Base-by-base conservation (phyloP, 2,888 invertebrate genomes). In the Gari tellinella region DNA sequence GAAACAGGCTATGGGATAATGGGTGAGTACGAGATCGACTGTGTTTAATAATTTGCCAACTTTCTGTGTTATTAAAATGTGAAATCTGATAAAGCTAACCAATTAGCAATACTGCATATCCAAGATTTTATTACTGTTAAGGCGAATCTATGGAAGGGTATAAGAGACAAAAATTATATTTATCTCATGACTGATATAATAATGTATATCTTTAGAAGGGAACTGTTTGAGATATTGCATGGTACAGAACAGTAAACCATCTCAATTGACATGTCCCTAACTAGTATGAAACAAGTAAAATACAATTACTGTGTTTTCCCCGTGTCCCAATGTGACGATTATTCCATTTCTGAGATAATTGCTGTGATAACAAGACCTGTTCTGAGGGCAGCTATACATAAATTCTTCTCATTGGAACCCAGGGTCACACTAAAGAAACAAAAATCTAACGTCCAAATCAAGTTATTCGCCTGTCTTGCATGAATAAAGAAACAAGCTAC, bases 401-500 rank as follows among this genome's bases (percentile, higher is more conserved):
- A 73, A 73, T 61, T 73, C 49, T 66, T 63, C 51, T 41, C 15
- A 49, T 57, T 49, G 25, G 40, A 51, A 51, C 58, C 57, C 25
- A 15, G 49, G 58, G 65, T 65, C 65, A 57, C 51, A 48, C 41
- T 56, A 58, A 68, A 61, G 49, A 46, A 51, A 55, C 60, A 46
- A 67, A 52, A 63, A 56, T 65, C 64, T 64, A 41, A 31, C 57
- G 57, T 52, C 63, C 67, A 73, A 78, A 78, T 78, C 65, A 49
- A 72, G 73, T 73, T 67, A 78, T 19, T 25, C 53, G 31, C 31
- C 43, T 60, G 66, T 73, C 73, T 78, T 78, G 78, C 73, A 73
- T 78, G 78, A 67, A 67, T 73, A 73, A 60, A 60, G 61, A 69
- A 65, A 56, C 55, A 56, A 66, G 48, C 37, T 56, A 23, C 38